Conservation (phyloP, 2,113 vertebrate genomes). For the Lepidothrix coronata region DNA sequence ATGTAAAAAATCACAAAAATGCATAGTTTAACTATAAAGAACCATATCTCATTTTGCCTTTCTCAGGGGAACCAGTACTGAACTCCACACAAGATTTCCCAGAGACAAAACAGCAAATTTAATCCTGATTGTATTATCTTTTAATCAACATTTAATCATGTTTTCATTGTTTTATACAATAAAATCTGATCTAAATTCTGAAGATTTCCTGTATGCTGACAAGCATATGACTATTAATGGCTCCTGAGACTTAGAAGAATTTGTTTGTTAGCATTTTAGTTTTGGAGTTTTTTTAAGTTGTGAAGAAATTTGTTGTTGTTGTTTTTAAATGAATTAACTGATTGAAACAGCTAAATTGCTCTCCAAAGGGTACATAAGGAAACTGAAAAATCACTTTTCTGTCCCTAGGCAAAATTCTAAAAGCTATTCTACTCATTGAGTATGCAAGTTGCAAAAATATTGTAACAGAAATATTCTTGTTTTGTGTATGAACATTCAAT, state of each 20-base stretch:
- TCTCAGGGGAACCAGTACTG: background rate
- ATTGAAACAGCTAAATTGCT: background rate
- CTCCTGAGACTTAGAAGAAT: background rate
- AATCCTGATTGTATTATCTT: background rate
- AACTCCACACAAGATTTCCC: background rate
- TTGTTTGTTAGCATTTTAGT: background rate
- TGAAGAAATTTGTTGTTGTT: background rate
- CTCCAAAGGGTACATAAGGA: background rate
- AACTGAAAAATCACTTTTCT: background rate
- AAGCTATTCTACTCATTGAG: background rate
- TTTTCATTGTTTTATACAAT: background rate
- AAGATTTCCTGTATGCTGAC: background rate
- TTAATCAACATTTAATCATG: background rate
- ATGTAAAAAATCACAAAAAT: background rate
- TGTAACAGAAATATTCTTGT: background rate
- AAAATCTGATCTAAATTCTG: background rate
- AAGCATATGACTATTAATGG: background rate
- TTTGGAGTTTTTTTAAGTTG: background rate
- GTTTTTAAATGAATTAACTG: background rate
- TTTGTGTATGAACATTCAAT: background rate
- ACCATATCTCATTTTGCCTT: background rate
- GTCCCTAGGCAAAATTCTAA: background rate
- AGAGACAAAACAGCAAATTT: background rate
- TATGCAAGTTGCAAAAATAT: background rate
- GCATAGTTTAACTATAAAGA: background rate